Evolutionary conservation across 1,140 invertebrate species (phyloP).

Genomic region (Thaumatotibia leucotreta): DNA sequence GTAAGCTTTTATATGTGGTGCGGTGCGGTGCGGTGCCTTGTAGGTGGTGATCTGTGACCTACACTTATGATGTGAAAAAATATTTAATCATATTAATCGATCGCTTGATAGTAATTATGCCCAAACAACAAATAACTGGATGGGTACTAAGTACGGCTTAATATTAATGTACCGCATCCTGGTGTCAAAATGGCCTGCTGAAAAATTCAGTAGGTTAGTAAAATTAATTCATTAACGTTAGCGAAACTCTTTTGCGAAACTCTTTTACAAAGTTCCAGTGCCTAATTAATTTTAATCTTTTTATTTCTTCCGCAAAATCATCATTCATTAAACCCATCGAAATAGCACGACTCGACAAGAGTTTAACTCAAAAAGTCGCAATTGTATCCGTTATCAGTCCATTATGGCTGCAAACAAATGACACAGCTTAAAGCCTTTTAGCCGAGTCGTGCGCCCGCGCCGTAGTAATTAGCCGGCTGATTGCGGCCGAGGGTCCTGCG

Average conservation of each 20-base stretch:
- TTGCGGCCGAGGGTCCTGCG: constrained; percentile 30
- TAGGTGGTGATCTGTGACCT: too few relatives aligned
- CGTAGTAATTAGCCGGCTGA: constrained; percentile 60
- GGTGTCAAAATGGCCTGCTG: not conserved
- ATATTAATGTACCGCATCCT: too few relatives aligned
- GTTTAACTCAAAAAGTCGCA: constrained; percentile 33
- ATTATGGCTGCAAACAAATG: constrained; percentile 67
- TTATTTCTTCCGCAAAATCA: constrained; percentile 1
- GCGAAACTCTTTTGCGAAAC: not conserved
- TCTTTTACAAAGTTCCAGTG: not conserved
- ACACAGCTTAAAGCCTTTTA: constrained; percentile 69
- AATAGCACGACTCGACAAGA: constrained; percentile 14
- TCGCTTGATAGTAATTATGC: too few relatives aligned
- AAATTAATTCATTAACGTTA: not conserved
- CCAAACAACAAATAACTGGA: too few relatives aligned
- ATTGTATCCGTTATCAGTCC: constrained; percentile 64
- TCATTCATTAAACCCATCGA: constrained; percentile 13
- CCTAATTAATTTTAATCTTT: not conserved
- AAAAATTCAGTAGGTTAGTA: not conserved
- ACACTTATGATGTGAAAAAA: too few relatives aligned
- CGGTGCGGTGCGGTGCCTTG: too few relatives aligned
- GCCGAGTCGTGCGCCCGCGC: constrained; percentile 63
- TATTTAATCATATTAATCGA: too few relatives aligned
- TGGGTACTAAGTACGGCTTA: too few relatives aligned
- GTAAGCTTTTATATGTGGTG: too few relatives aligned